Conservation (phyloP, 2,113 vertebrate genomes). For the Sigmodon hispidus region DNA sequence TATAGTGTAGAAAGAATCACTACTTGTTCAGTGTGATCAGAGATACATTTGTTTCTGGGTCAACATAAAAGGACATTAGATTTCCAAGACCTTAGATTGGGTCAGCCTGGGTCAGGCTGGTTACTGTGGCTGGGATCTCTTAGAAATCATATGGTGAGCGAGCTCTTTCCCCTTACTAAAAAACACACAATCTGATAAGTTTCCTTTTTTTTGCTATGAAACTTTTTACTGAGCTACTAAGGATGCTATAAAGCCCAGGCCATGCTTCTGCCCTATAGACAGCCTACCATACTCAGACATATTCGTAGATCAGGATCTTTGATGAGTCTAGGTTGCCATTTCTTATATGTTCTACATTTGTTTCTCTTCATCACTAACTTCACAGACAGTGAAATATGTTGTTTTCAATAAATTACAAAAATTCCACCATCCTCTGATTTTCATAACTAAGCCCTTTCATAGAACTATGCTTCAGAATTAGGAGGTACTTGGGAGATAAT, state of each 20-base stretch:
- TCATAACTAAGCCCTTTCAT: background rate
- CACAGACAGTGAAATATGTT: background rate
- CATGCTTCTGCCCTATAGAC: background rate
- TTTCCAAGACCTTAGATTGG: background rate
- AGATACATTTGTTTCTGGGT: background rate
- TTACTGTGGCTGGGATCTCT: background rate
- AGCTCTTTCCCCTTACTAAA: background rate
- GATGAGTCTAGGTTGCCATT: background rate
- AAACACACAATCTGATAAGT: background rate
- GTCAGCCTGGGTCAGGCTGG: background rate
- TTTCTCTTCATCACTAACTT: conserved; percentile 22
- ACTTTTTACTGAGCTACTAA: background rate
- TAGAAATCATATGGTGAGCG: background rate
- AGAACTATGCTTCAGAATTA: background rate
- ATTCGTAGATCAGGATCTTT: background rate
- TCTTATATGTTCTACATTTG: background rate
- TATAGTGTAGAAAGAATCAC: background rate
- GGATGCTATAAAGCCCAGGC: background rate
- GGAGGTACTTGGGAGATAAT: background rate
- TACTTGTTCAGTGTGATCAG: background rate
- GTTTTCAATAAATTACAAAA: conserved; percentile 17
- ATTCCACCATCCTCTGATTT: background rate
- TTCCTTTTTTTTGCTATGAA: background rate
- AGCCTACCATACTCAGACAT: background rate
- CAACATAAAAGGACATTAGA: background rate